phyloP scores from a whole-genome alignment of 2,888 invertebrate species.

The Watsonalla binaria region DNA sequence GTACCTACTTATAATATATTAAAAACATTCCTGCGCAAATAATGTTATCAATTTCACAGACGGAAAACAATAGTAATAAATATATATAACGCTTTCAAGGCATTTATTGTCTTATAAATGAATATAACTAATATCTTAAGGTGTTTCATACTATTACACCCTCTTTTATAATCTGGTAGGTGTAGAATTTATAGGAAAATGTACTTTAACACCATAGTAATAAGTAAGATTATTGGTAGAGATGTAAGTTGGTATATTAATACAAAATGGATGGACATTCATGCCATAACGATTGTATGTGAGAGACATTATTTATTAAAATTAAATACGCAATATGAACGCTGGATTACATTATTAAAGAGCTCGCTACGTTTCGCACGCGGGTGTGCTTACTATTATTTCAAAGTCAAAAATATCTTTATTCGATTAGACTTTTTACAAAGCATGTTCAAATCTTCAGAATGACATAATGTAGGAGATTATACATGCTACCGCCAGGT shows the following conservation, averaged over 20 bases:
- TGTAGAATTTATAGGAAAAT: neutral
- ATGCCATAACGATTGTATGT: slow-evolving; percentile 42
- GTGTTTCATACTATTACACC: neutral
- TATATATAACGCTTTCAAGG: neutral
- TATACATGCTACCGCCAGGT: no score
- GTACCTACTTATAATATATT: neutral
- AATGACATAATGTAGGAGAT: no score
- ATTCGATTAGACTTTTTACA: no score
- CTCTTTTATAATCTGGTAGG: neutral
- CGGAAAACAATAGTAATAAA: neutral
- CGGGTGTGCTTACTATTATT: neutral
- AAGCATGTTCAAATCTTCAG: no score
- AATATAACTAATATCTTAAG: neutral
- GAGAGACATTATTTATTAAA: slow-evolving; percentile 56
- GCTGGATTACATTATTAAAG: slow-evolving; percentile 27
- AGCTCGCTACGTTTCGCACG: neutral
- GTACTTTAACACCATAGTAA: neutral
- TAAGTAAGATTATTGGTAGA: neutral
- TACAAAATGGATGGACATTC: slow-evolving; percentile 26
- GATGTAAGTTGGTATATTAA: slow-evolving; percentile 18
- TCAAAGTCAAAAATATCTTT: no score
- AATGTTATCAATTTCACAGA: neutral
- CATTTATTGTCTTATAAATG: slow-evolving; percentile 1
- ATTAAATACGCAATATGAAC: slow-evolving; percentile 36
- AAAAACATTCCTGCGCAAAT: neutral